Percentiles rank a stretch among this genome's conserved stretches.
These are phyloP conservation scores for Periophthalmus modestus DNA, from an alignment of 2,113 vertebrate genomes.

Conservation along the genomic window DNA sequence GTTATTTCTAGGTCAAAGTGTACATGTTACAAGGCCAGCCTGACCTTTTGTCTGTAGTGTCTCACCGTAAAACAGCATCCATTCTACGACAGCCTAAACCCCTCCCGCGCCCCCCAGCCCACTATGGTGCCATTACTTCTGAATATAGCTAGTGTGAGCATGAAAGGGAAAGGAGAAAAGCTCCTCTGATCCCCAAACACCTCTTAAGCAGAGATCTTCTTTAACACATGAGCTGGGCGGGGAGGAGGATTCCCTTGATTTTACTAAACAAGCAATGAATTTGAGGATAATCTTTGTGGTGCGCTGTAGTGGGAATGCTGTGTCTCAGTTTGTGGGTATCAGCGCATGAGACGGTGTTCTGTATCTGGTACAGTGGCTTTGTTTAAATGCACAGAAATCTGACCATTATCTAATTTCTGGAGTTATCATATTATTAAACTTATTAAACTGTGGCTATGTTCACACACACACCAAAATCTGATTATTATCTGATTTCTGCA, in stretches of 20 bases:
- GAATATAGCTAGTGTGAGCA: constrained; percentile 36
- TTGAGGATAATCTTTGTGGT: constrained; percentile 57
- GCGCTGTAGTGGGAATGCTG: constrained; percentile 18
- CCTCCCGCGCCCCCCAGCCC: constrained; percentile 54
- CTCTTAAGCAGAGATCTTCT: constrained; percentile 62
- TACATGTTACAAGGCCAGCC: too few species aligned
- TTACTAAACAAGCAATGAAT: constrained; percentile 44
- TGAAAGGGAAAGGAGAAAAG: constrained; percentile 46
- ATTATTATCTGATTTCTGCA: too few species aligned
- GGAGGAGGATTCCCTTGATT: constrained; percentile 47
- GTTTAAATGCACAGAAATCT: not conserved
- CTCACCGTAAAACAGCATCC: constrained; percentile 18
- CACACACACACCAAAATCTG: too few species aligned
- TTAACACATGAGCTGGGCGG: constrained; percentile 35
- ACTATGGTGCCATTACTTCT: constrained; percentile 46
- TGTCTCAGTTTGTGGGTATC: constrained; percentile 19
- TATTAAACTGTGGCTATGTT: too few species aligned
- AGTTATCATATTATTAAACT: too few species aligned
- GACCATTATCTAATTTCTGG: too few species aligned
- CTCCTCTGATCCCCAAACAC: constrained; percentile 47
- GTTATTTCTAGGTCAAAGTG: too few species aligned
- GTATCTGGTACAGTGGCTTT: not conserved
- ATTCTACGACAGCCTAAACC: constrained; percentile 54
- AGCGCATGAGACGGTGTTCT: constrained; percentile 31
- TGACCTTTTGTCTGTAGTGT: too few species aligned